A percentile compares a stretch with the other conserved stretches of the same genome.
These are phyloP conservation scores for Lacanobia oleracea DNA, from an alignment of 2,888 invertebrate genomes.

Conservation along the genomic window DNA sequence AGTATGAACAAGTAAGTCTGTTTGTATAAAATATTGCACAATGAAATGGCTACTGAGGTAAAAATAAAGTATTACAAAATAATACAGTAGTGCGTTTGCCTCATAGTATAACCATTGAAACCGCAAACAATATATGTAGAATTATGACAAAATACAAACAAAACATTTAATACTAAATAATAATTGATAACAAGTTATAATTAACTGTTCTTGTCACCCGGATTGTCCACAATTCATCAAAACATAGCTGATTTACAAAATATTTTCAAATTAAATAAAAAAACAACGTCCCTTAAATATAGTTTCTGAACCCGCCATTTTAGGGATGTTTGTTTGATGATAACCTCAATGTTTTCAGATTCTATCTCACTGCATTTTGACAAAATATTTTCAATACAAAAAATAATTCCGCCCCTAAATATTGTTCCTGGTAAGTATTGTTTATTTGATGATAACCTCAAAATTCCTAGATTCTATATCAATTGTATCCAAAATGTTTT, in stretches of 20 bases:
- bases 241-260: background rate
- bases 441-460: too few relatives aligned
- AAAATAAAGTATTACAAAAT: constrained; percentile 8
- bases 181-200: constrained; percentile 28
- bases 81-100: background rate
- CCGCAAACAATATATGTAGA: constrained; percentile 37
- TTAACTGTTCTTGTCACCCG: constrained; percentile 1
- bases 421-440: too few relatives aligned
- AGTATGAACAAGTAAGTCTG: too few relatives aligned
- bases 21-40: background rate
- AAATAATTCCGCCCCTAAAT: too few relatives aligned
- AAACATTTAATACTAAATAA: constrained; percentile 38
- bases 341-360: constrained; percentile 48
- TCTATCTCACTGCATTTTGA: constrained; percentile 1
- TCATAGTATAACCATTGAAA: constrained; percentile 24
- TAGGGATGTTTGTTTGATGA: constrained; percentile 22
- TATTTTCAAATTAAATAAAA: background rate
- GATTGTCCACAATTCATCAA: constrained; percentile 6
- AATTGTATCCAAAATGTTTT: background rate
- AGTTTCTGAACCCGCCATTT: constrained; percentile 35
- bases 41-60: background rate
- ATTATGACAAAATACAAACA: constrained; percentile 10
- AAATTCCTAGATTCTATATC: too few relatives aligned
- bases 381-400: too few relatives aligned
- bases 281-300: background rate